A percentile compares a stretch with the other conserved stretches of the same genome.
Evolutionary conservation across 2,888 invertebrate species (phyloP).

Genomic region (Trachelus stipa): DNA sequence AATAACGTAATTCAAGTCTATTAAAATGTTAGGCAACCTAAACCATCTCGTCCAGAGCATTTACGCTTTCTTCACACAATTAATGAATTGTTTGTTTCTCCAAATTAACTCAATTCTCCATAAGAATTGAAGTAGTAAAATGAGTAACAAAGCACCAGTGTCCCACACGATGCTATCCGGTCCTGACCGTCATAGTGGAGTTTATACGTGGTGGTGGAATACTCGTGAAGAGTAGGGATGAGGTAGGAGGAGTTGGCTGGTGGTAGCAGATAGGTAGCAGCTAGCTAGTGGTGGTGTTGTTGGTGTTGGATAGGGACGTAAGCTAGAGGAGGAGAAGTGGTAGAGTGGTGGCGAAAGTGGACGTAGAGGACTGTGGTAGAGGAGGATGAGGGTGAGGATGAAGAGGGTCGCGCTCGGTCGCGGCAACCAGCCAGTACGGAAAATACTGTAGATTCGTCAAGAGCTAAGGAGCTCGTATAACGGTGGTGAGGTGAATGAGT

Average conservation of each 20-base stretch:
- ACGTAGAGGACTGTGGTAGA: conserved; percentile 5
- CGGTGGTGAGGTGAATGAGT: not conserved
- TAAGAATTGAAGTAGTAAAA: not conserved
- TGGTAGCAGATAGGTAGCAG: not conserved
- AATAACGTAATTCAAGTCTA: not conserved
- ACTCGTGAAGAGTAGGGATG: not conserved
- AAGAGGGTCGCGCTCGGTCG: conserved; percentile 7
- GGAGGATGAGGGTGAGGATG: not conserved
- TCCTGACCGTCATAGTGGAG: not conserved
- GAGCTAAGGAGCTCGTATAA: not conserved
- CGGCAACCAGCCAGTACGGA: not conserved
- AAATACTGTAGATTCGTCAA: conserved; percentile 4
- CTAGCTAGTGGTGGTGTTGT: not conserved
- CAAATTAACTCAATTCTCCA: not conserved
- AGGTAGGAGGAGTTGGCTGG: not conserved
- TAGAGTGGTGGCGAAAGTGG: not conserved
- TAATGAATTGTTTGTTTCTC: not conserved
- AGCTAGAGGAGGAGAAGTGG: not conserved
- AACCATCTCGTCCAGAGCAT: not conserved
- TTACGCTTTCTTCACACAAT: not conserved
- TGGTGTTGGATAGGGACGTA: not conserved
- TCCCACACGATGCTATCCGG: not conserved
- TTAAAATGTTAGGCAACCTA: not conserved
- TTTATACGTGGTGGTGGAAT: not conserved
- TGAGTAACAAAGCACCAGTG: not conserved